Conservation (phyloP, 2,888 invertebrate species). For the Scelioninae gen. 1 region DNA sequence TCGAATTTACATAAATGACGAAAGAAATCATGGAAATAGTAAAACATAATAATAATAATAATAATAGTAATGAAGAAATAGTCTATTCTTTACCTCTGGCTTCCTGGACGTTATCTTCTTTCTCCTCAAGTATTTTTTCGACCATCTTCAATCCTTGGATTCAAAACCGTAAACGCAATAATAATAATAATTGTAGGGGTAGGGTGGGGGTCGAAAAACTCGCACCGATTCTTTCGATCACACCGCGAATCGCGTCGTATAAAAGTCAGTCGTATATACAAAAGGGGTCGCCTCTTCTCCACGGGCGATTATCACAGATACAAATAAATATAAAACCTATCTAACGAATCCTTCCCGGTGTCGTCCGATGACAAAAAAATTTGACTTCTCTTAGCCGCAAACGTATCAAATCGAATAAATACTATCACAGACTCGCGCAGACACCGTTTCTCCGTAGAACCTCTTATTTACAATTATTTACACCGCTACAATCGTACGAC, state of each 20-base stretch:
- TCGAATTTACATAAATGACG: no score
- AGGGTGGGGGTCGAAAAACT: background rate
- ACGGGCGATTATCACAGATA: conserved; percentile 83
- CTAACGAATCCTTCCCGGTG: conserved; percentile 71
- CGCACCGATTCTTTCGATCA: conserved; percentile 56
- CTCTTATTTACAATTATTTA: conserved; percentile 48
- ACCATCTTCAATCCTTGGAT: conserved; percentile 85
- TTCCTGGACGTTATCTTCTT: conserved; percentile 83
- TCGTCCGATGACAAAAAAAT: conserved; percentile 31
- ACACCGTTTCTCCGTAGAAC: conserved; percentile 73
- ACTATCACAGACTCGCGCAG: conserved; percentile 81
- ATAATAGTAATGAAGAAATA: no score
- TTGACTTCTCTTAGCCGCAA: background rate
- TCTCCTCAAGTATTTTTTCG: conserved; percentile 88
- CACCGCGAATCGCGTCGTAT: conserved; percentile 80
- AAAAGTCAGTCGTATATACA: conserved; percentile 85
- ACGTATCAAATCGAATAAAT: conserved; percentile 80
- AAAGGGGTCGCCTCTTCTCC: conserved; percentile 71
- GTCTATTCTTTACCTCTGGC: conserved; percentile 45
- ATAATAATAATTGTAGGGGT: no score
- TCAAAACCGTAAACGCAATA: background rate
- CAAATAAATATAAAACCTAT: conserved; percentile 84
- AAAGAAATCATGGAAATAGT: no score
- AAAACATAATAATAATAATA: no score
- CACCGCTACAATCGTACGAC: conserved; percentile 13